Conservation (phyloP, 2,888 invertebrate species). For the Stictocephala bisonia region DNA sequence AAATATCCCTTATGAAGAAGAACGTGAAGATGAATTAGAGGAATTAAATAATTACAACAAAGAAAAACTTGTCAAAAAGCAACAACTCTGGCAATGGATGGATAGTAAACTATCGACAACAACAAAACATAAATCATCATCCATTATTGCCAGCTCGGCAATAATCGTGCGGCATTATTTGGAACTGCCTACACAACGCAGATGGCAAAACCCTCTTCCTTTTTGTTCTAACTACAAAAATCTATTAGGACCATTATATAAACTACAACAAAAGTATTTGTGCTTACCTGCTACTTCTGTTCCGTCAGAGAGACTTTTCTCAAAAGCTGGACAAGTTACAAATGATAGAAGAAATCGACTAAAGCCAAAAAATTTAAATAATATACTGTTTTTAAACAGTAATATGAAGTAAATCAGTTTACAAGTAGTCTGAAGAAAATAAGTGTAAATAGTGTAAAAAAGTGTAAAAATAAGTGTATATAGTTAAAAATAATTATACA, state of each 20-base stretch:
- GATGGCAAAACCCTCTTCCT: constrained; percentile 31
- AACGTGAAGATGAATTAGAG: too few species aligned
- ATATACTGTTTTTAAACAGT: constrained; percentile 2
- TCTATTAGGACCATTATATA: too few species aligned
- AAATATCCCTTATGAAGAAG: background rate
- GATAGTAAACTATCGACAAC: background rate
- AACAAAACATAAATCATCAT: constrained; percentile 7
- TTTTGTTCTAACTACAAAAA: background rate
- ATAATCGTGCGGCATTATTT: constrained; percentile 3
- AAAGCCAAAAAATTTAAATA: background rate
- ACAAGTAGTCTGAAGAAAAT: too few species aligned
- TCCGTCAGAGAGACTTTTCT: constrained; percentile 1
- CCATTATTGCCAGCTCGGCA: constrained; percentile 8
- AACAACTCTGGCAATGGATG: constrained; percentile 16
- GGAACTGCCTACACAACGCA: background rate
- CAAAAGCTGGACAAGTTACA: background rate
- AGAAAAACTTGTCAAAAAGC: background rate
- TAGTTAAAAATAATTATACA: too few species aligned
- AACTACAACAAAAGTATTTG: constrained; percentile 4
- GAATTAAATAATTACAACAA: background rate
- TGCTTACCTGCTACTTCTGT: constrained; percentile 17
- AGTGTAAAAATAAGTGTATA: too few species aligned
- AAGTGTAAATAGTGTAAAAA: too few species aligned
- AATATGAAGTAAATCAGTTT: too few species aligned
- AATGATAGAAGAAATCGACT: background rate